Percentiles rank a stretch among this genome's conserved stretches.
Conservation (phyloP, 2,113 vertebrate species). For the Grallaria varia region DNA sequence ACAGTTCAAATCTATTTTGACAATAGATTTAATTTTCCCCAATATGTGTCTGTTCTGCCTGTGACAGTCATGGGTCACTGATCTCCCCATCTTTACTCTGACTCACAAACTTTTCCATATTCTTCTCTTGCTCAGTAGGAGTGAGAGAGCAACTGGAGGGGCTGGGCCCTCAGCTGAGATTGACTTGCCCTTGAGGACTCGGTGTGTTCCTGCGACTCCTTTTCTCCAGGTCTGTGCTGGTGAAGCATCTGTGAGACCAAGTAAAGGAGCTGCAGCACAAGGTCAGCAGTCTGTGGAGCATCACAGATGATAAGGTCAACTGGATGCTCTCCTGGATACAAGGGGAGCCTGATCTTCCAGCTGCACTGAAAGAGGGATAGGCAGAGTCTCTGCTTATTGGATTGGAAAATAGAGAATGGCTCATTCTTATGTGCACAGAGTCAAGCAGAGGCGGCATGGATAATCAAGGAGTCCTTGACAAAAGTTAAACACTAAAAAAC, state of each 20-base stretch:
- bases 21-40: background rate
- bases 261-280: background rate
- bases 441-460: background rate
- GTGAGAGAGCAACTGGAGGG: rapidly evolving
- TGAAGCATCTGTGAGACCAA: background rate
- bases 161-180: background rate
- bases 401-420: background rate
- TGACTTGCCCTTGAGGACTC: background rate
- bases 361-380: background rate
- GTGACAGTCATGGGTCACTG: background rate
- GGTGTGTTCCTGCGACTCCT: background rate
- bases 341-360: background rate
- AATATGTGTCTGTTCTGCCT: background rate
- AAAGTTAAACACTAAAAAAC: background rate
- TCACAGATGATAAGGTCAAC: background rate
- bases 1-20: background rate
- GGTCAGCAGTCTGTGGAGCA: background rate
- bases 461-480: background rate
- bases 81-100: background rate
- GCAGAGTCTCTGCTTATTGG: background rate
- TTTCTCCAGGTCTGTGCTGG: background rate
- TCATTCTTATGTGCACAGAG: background rate
- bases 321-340: background rate
- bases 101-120: background rate
- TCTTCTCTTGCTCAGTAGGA: background rate